Evolutionary conservation across 2,888 invertebrate species (phyloP), one percentile per base, ranked within the genome.

Genomic region (Aphidoletes aphidimyza): DNA sequence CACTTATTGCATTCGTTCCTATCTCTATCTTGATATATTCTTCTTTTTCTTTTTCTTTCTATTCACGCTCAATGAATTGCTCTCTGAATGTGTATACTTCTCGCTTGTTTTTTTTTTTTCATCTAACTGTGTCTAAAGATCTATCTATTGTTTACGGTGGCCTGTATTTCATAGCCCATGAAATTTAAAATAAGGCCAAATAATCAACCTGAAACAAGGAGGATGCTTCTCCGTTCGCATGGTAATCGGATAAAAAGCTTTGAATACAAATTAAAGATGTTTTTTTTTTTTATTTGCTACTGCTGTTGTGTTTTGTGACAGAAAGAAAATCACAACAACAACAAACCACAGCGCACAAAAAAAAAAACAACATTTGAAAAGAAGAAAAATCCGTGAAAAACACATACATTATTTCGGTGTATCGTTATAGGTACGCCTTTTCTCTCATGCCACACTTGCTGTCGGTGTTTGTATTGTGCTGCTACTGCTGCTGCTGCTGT

Each of bases 181-280:
- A 69, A 30, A 69, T 30, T 30, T 69, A 30, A 69, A 69, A 30
- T 69, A 69, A 30, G 69, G 69, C 69, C 69, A 34, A 3, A n/a
- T 69, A 30, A 30, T 69, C 30, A 34, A 69, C 8, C 22, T 22
- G 30, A 26, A 47, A 19, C n/a, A 69, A 69, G 26, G 34, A 69
- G 42, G 69, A 69, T 69, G 69, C 30, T 69, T 30, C 30, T 69
- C 69, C 69, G 69, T 69, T 69, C 30, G 11, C 30, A 19, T 0
- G 14, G 17, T 30, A 30, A 54, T 69, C 30, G 69, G 30, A 69
- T 69, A 17, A 69, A 69, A 69, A 69, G 69, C 34, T 30, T 69
- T 34, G 69, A 69, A 69, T 69, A 34, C 14, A 30, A 69, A n/a
- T 54, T 54, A 0, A 22, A 54, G 54, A 22, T 54, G 9, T 8